Base-by-base conservation (phyloP, 1,140 invertebrate genomes). In the Diprion similis region DNA sequence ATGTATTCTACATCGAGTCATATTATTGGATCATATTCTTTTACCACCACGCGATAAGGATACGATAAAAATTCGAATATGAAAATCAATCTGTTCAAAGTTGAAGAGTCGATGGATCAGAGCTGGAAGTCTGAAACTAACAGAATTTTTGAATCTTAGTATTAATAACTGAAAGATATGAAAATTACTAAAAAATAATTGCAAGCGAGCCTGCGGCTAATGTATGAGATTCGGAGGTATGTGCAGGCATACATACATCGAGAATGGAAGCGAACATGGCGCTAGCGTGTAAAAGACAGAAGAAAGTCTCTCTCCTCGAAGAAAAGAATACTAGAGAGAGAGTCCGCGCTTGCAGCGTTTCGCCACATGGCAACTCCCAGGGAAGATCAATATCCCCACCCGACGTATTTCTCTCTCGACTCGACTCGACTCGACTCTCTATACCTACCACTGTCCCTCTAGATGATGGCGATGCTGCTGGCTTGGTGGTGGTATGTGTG, bases 361-460 rank as follows among this genome's bases (percentile, higher is more conserved):
- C 51, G 9, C 46, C 69, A 70, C 69, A 70, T 70, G 69, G 69
- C 69, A 70, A 70, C 69, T 70, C 69, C 69, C 46, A 10, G 69
- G 18, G 69, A 70, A 70, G 69, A 70, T 70, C 69, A 70, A 70
- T 70, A 70, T 70, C 69, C 69, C 46, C 69, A 48, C 69, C 69
- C 18, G 45, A 37, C 69, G 69, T 48, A 48, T 70, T 70, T 47
- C 69, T 70, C 69, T 15, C 13, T 24, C 19, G 46, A 37, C 19
- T 37, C 69, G 13, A 15, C 24, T 13, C 24, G 15, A 17, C 67
- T 68, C 67, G 24, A 18, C 67, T 68, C 67, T 68, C 67, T 68
- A 15, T n/a, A 15, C 24, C 67, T 37, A 19, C 46, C 46, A 46
- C 77, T 80, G 74, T 78, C 73, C 74, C 72, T 77, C 73, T 47